These are phyloP conservation scores for Tiaroga cobitis DNA, from an alignment of 2,797 vertebrate genomes.

Conservation along the genomic window DNA sequence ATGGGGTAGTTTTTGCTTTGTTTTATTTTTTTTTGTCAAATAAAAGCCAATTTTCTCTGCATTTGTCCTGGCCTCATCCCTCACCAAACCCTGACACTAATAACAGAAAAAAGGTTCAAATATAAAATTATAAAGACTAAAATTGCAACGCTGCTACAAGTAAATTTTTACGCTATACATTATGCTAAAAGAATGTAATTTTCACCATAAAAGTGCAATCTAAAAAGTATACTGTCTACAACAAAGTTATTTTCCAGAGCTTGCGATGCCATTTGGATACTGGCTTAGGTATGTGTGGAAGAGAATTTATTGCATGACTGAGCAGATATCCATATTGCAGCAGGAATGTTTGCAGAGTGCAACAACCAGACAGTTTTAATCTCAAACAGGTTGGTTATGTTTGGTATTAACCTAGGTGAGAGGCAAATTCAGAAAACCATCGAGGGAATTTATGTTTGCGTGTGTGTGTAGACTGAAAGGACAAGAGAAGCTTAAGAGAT, in stretches of 20 bases:
- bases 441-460: slow-evolving; percentile 24
- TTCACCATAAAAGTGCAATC: background rate
- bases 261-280: slow-evolving; percentile 6
- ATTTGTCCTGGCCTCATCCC: background rate
- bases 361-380: slow-evolving; percentile 41
- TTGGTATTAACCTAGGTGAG: slow-evolving; percentile 45
- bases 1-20: too few relatives aligned
- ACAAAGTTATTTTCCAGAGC: background rate
- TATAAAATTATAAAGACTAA: background rate
- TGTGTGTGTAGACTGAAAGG: slow-evolving; percentile 33
- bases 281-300: slow-evolving; percentile 25
- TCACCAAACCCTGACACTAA: background rate
- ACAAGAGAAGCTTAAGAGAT: slow-evolving; percentile 57
- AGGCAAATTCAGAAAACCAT: slow-evolving; percentile 43
- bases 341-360: slow-evolving; percentile 18
- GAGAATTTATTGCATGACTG: slow-evolving; percentile 22
- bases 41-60: background rate
- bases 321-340: slow-evolving; percentile 41
- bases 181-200: background rate
- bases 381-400: slow-evolving; percentile 43
- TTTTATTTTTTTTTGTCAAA: too few relatives aligned
- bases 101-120: background rate
- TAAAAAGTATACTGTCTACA: background rate
- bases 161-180: background rate
- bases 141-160: background rate